These are phyloP conservation scores for Sciurus carolinensis DNA, from an alignment of 2,797 vertebrate species.

Conservation along the genomic window DNA sequence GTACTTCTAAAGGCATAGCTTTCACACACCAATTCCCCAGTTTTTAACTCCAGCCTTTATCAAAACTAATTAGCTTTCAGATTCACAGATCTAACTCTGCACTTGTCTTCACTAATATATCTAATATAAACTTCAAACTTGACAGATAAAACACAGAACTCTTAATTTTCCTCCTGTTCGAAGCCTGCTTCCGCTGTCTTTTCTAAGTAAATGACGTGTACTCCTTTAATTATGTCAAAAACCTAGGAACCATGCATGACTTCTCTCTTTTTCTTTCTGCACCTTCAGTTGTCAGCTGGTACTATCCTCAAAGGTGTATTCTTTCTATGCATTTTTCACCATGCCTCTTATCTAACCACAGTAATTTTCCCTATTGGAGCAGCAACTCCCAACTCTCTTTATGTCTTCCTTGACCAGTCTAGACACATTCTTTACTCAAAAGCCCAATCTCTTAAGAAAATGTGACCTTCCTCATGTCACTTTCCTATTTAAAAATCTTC, in stretches of 20 bases:
- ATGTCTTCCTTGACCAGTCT: not conserved
- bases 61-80: not conserved
- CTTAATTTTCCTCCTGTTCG: not conserved
- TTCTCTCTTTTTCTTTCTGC: not conserved
- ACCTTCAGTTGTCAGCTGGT: not conserved
- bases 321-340: not conserved
- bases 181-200: not conserved
- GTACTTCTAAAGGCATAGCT: not conserved
- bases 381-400: not conserved
- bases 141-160: not conserved
- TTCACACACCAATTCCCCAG: not conserved
- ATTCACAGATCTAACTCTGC: not conserved
- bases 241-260: not conserved
- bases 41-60: not conserved
- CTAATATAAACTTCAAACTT: not conserved
- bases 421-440: not conserved
- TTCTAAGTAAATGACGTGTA: not conserved
- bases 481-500: conserved; percentile 26
- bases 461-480: not conserved
- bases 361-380: not conserved
- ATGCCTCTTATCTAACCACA: not conserved
- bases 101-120: too few species aligned
- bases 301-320: not conserved
- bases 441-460: not conserved
- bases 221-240: not conserved